Evolutionary conservation across 2,797 vertebrate genomes (phyloP).

Genomic region (Oreochromis mossambicus): DNA sequence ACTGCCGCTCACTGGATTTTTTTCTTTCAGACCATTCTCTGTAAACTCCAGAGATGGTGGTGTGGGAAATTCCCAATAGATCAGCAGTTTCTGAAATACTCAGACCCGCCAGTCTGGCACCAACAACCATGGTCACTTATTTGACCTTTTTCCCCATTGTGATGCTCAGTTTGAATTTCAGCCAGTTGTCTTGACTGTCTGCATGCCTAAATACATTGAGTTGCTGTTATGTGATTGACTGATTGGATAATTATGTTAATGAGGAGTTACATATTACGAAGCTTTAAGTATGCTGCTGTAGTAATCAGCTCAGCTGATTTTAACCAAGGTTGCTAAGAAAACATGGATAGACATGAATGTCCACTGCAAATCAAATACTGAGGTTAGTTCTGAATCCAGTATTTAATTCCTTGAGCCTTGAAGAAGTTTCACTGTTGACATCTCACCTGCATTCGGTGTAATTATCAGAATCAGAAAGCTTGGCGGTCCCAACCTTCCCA

Average conservation of each 20-base stretch:
- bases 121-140: neutral
- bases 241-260: neutral
- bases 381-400: neutral
- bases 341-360: neutral
- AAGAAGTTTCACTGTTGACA: neutral
- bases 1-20: neutral
- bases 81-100: neutral
- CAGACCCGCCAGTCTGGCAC: neutral
- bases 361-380: neutral
- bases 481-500: neutral
- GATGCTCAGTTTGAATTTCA: neutral
- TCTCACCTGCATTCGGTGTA: neutral
- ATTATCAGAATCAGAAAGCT: conserved; percentile 23
- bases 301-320: neutral
- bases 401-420: neutral
- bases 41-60: neutral
- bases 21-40: neutral
- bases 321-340: neutral
- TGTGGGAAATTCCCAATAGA: fast-evolving
- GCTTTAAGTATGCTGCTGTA: neutral
- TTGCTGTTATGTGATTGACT: neutral
- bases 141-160: neutral
- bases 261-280: neutral
- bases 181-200: neutral
- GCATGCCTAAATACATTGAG: neutral